Percentiles rank a stretch among this genome's conserved stretches.
These are phyloP conservation scores for Chouioia cunea DNA, from an alignment of 2,888 invertebrate genomes.

Conservation along the genomic window DNA sequence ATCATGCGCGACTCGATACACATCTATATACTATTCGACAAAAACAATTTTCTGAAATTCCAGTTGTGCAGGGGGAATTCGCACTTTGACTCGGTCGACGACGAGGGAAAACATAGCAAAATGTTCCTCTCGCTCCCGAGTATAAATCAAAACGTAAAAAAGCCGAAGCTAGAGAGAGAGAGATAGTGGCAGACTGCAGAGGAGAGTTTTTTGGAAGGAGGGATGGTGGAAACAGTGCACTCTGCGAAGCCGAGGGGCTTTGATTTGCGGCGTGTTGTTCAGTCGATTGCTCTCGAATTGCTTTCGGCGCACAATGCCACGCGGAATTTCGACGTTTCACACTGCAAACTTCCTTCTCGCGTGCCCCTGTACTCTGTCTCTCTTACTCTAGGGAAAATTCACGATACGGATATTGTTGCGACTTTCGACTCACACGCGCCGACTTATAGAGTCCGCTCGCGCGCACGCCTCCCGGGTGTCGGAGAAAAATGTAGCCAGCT, in stretches of 20 bases:
- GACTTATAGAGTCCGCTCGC: background rate
- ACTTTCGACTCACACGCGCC: no score
- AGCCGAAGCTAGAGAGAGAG: conserved; percentile 27
- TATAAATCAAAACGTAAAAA: background rate
- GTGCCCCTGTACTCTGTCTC: background rate
- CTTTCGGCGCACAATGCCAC: conserved; percentile 52
- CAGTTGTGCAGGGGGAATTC: no score
- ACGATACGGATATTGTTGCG: conserved; percentile 24
- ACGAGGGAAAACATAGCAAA: background rate
- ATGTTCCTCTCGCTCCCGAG: conserved; percentile 13
- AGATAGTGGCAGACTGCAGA: conserved; percentile 37
- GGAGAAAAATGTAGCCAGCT: conserved; percentile 4
- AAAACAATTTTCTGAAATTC: no score
- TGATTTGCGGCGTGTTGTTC: conserved; percentile 68
- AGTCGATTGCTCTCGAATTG: conserved; percentile 67
- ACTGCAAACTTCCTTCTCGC: no score
- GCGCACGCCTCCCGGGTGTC: background rate
- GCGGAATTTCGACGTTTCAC: background rate
- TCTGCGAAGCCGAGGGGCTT: conserved; percentile 57
- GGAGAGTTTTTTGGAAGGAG: conserved; percentile 39
- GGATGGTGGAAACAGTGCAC: conserved; percentile 44
- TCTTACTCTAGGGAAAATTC: conserved; percentile 13
- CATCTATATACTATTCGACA: no score
- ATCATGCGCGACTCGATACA: no score
- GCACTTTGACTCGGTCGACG: no score